Evolutionary conservation across 2,113 vertebrate genomes (phyloP), one percentile per base, ranked within the genome.

Genomic region (Ginglymostoma cirratum): DNA sequence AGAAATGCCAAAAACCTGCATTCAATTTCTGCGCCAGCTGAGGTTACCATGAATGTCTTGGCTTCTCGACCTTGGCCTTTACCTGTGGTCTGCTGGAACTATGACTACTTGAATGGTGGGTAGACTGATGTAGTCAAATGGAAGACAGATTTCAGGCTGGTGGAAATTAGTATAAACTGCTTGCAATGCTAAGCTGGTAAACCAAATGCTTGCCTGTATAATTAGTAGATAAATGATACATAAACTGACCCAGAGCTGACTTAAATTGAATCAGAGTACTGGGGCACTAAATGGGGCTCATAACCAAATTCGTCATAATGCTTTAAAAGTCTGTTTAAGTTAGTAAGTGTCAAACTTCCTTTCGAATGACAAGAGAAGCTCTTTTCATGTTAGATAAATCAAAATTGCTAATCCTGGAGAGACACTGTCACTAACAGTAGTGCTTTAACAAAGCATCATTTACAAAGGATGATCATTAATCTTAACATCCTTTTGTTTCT

Each of bases 401-500:
- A 90, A 55, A 55, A 61, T 61, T 66, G 38, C 61, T 93, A 66
- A 38, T 93, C 61, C n/a, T 67, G 65, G 61, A 38, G 34, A 38
- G 15, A 34, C 65, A 19, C 38, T 66, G 34, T 92, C 89, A 66
- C 6, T 19, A 66, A 38, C 34, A 92, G 30, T 55, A 92, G 30
- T 65, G 8, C 65, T 93, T n/a, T 34, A 42, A 23, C 34, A 38
- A 93, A 93, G 67, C 89, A 66, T 19, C 55, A 93, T 34, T 93
- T 38, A 66, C 7, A 93, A 93, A 93, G n/a, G 19, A 66, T 93
- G 17, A 93, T 93, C 61, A 93, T 93, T n/a, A 83, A 45, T 42
- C 80, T 83, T 83, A 66, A 67, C 34, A 10, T 66, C 61, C 89
- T 93, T 45, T 93, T 93, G 61, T 93, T 93, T 38, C 61, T 93